Conservation (phyloP, 2,888 invertebrate genomes). For the Nephrotoma guestfalica region DNA sequence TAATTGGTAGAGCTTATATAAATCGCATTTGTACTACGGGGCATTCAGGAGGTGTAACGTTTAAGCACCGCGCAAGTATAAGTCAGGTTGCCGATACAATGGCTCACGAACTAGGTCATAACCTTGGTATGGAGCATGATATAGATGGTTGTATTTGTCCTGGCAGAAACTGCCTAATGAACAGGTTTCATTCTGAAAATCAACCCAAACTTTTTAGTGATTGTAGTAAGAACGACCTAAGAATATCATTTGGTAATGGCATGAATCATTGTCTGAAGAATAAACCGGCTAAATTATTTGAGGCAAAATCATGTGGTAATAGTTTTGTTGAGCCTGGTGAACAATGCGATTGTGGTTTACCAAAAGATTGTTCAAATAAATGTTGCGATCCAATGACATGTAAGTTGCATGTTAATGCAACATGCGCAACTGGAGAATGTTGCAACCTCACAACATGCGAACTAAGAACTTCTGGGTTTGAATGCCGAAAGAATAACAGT, state of each 20-base stretch:
- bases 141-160: slow-evolving; percentile 73
- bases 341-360: slow-evolving; percentile 80
- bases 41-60: slow-evolving; percentile 91
- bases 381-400: slow-evolving; percentile 81
- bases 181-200: slow-evolving; percentile 75
- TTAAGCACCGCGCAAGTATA: slow-evolving; percentile 76
- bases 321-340: slow-evolving; percentile 94
- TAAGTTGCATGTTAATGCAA: slow-evolving; percentile 71
- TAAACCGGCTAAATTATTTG: slow-evolving; percentile 67
- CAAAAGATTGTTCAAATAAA: slow-evolving; percentile 61
- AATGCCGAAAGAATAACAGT: slow-evolving; percentile 67
- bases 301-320: slow-evolving; percentile 85
- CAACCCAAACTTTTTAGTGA: slow-evolving; percentile 88
- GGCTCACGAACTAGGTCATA: slow-evolving; percentile 98
- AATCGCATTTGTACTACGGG: slow-evolving; percentile 95
- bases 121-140: slow-evolving; percentile 98
- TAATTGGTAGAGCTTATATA: slow-evolving; percentile 89
- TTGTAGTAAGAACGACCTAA: slow-evolving; percentile 81
- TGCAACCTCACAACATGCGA: slow-evolving; percentile 63
- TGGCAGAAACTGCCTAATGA: slow-evolving; percentile 88
- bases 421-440: slow-evolving; percentile 90
- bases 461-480: slow-evolving; percentile 38
- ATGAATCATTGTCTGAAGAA: slow-evolving; percentile 91
- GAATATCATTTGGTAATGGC: slow-evolving; percentile 82
- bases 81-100: slow-evolving; percentile 91